Conservation (phyloP, 2,888 invertebrate genomes). For the Microchrysa polita region DNA sequence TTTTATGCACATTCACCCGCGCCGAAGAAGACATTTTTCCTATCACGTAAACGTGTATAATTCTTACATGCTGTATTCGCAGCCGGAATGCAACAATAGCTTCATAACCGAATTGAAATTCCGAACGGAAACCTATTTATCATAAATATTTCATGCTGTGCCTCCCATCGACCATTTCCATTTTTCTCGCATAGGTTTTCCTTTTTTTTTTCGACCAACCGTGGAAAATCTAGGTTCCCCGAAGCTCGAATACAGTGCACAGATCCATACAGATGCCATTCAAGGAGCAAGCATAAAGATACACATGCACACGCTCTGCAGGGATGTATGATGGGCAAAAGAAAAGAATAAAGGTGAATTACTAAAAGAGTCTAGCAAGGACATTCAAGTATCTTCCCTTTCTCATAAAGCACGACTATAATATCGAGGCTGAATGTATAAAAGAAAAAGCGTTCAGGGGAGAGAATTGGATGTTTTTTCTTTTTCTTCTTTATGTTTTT, state of each 20-base stretch:
- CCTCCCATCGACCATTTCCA: not conserved
- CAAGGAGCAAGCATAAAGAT: too few species aligned
- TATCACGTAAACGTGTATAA: slow-evolving; percentile 37
- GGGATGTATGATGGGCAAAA: not conserved
- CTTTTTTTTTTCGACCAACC: not conserved
- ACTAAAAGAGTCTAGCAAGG: not conserved
- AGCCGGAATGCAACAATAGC: slow-evolving; percentile 38
- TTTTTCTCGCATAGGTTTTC: not conserved
- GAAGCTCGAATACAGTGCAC: too few species aligned
- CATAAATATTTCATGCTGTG: slow-evolving; percentile 41
- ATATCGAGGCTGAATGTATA: not conserved
- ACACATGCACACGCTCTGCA: slow-evolving; percentile 3
- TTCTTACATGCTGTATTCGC: slow-evolving; percentile 32
- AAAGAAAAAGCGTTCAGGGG: not conserved
- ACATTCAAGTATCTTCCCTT: too few species aligned
- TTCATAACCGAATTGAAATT: slow-evolving; percentile 42
- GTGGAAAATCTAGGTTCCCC: not conserved
- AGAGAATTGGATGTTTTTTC: too few species aligned
- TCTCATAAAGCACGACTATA: too few species aligned
- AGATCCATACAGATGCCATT: not conserved
- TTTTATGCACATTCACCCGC: slow-evolving; percentile 22
- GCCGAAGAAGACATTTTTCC: slow-evolving; percentile 21
- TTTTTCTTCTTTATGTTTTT: too few species aligned
- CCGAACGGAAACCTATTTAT: slow-evolving; percentile 43
- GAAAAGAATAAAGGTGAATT: slow-evolving; percentile 7